These are phyloP conservation scores for Bambusicola thoracicus DNA, from an alignment of 2,113 vertebrate species.

Conservation along the genomic window DNA sequence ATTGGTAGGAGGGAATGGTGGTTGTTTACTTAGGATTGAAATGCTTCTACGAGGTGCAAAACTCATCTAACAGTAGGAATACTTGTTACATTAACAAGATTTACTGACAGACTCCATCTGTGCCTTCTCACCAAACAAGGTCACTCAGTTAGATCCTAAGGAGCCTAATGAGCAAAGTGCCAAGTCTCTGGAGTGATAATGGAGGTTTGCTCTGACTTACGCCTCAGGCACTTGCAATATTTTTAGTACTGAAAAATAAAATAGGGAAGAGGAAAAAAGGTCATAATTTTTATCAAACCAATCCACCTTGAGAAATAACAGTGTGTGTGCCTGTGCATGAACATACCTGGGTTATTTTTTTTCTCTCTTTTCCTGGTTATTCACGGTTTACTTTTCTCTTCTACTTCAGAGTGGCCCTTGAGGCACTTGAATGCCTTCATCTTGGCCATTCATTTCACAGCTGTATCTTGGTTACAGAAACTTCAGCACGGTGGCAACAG, in stretches of 20 bases:
- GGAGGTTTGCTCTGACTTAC: slow-evolving; percentile 68
- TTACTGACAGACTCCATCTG: slow-evolving; percentile 85
- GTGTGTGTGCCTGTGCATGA: neutral
- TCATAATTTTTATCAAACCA: slow-evolving; percentile 70
- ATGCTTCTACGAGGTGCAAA: slow-evolving; percentile 68
- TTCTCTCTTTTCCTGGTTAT: slow-evolving; percentile 1
- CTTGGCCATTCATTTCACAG: neutral
- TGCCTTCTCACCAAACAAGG: slow-evolving; percentile 82
- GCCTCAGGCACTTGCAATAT: slow-evolving; percentile 76
- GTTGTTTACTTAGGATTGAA: slow-evolving; percentile 68
- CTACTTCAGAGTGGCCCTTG: slow-evolving; percentile 1
- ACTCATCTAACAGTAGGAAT: slow-evolving; percentile 78
- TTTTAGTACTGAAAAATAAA: slow-evolving; percentile 78
- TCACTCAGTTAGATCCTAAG: slow-evolving; percentile 75
- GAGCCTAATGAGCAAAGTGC: slow-evolving; percentile 76
- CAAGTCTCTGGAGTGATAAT: slow-evolving; percentile 76
- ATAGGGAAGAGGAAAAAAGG: slow-evolving; percentile 66
- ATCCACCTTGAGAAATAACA: slow-evolving; percentile 69
- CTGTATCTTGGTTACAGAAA: neutral
- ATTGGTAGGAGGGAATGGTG: slow-evolving; percentile 10
- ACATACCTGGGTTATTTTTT: neutral
- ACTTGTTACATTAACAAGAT: slow-evolving; percentile 83
- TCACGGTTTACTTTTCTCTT: slow-evolving; percentile 38
- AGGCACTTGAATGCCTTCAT: neutral
- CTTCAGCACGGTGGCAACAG: neutral